Conservation (phyloP, 2,888 invertebrate species). For the Hydrotaea diabolus region DNA sequence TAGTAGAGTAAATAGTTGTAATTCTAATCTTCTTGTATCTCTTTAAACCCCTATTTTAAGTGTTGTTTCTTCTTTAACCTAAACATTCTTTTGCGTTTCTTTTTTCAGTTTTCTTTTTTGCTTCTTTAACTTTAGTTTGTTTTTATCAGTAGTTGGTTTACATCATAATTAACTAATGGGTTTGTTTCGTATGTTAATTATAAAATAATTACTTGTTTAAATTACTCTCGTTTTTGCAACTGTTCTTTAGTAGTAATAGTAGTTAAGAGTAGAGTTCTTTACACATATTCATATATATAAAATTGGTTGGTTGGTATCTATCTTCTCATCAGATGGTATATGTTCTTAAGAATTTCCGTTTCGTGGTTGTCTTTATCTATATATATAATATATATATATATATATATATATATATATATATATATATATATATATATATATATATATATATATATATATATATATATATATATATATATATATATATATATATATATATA, state of each 20-base stretch:
- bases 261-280: constrained; percentile 55
- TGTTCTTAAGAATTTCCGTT: constrained; percentile 61
- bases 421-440: constrained; percentile 68
- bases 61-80: constrained; percentile 64
- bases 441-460: constrained; percentile 69
- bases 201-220: constrained; percentile 57
- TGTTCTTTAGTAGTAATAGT: constrained; percentile 56
- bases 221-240: constrained; percentile 66
- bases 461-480: constrained; percentile 64
- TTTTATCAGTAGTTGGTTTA: constrained; percentile 71
- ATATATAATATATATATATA: constrained; percentile 68
- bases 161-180: constrained; percentile 69
- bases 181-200: constrained; percentile 62
- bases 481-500: constrained; percentile 68
- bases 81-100: constrained; percentile 62
- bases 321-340: constrained; percentile 42
- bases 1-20: constrained; percentile 60
- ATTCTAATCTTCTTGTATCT: constrained; percentile 62
- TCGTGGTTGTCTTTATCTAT: constrained; percentile 61
- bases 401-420: constrained; percentile 68
- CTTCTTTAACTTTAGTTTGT: constrained; percentile 68
- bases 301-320: constrained; percentile 60
- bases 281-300: constrained; percentile 46
- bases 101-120: constrained; percentile 62
- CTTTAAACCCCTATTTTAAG: constrained; percentile 64